Evolutionary conservation across 2,113 vertebrate genomes (phyloP).

Genomic region (Ictalurus furcatus): DNA sequence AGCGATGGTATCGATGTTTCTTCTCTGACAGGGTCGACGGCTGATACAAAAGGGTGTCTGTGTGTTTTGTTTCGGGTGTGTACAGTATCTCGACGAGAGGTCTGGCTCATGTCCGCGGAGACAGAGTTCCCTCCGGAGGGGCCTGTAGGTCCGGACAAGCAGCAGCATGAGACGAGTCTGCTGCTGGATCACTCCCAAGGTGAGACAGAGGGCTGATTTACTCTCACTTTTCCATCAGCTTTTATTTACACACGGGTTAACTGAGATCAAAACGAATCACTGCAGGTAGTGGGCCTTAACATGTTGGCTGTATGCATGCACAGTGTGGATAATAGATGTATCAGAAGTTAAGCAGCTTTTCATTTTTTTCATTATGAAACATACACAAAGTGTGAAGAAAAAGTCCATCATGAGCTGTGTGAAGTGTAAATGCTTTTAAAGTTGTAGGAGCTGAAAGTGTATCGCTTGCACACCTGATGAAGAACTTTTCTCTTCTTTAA

Average conservation of each 20-base stretch:
- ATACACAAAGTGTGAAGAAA: background rate
- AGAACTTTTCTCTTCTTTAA: background rate
- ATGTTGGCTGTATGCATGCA: background rate
- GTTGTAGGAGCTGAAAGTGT: background rate
- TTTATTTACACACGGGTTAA: background rate
- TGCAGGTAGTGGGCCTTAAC: background rate
- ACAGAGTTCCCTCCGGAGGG: constrained; percentile 78
- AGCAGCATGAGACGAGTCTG: constrained; percentile 72
- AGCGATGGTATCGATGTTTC: background rate
- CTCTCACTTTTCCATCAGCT: background rate
- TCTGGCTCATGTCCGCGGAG: constrained; percentile 92
- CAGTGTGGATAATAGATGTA: background rate
- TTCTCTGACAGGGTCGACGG: constrained; percentile 69
- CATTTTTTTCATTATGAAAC: background rate
- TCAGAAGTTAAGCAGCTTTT: background rate
- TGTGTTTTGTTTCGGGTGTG: constrained; percentile 46
- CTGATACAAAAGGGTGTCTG: constrained; percentile 61
- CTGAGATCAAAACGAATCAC: background rate
- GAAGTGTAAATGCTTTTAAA: background rate
- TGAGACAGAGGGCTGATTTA: constrained; percentile 61
- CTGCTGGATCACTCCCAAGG: constrained; percentile 77
- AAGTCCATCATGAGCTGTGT: background rate
- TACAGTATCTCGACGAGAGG: constrained; percentile 64
- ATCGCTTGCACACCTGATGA: background rate
- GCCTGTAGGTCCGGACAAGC: constrained; percentile 78